Base-by-base conservation (phyloP, 2,797 vertebrate species). In the Fundulus diaphanus region DNA sequence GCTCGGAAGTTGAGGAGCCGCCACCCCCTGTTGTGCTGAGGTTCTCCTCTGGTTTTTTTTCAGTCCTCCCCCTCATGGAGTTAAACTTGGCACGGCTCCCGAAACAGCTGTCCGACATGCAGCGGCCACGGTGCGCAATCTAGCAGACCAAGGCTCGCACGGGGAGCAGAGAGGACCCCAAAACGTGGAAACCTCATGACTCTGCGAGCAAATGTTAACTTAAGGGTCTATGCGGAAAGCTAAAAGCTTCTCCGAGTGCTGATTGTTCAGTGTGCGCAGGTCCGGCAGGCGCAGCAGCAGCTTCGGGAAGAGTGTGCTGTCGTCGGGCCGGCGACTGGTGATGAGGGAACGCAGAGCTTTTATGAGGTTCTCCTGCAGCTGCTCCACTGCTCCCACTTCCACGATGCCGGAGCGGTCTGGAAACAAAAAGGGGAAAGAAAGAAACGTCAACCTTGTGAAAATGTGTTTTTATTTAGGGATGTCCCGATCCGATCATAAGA, bases 221-320 rank as follows among this genome's bases (percentile, higher is more conserved):
- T 88, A 95, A 5, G 95, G 94, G 85, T 95, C 94, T 40, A 96
- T 94, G 74, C 94, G 95, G 88, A 95, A 96, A 44, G 95, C 95
- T 77, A 95, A 79, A 27, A 96, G 95, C 80, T 96, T 96, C 80
- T 96, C 95, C 0, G 95, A 96, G 91, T 96, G 96, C 51, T 94
- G 91, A 88, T 94, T 95, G 90, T 96, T 96, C 54, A 96, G 91
- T 18, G 95, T 96, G 70, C 95, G 91, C 70, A 96, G 94, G 90
- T 96, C 96, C 0, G 96, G 95, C 77, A 96, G 91, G 76, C 95
- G 93, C 9, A 96, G 93, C 72, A 96, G 90, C 82, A 96, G 80
- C 90, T 95, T 95, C 44, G 94, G 88, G 88, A 95, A 95, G 70
- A 96, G 93, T 3, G 92, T 85, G 81, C 86, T 85, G 91, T 95